Conservation (phyloP, 2,888 invertebrate species). For the Idaea aversata region DNA sequence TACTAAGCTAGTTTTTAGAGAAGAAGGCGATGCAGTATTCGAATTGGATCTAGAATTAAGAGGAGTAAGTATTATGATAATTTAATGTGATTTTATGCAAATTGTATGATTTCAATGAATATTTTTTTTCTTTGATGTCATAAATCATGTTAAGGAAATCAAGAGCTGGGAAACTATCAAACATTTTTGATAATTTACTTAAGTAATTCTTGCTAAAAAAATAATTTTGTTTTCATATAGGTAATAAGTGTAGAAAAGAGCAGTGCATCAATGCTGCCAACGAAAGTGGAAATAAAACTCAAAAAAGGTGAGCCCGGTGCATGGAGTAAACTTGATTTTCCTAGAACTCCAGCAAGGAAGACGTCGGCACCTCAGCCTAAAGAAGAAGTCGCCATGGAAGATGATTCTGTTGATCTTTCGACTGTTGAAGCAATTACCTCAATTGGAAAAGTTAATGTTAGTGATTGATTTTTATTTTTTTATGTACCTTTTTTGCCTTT, state of each 20-base stretch:
- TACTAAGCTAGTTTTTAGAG: slow-evolving; percentile 88
- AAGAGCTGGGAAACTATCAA: no score
- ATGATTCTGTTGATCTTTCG: slow-evolving; percentile 87
- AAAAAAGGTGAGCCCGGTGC: slow-evolving; percentile 91
- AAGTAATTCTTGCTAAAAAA: neutral
- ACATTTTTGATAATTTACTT: no score
- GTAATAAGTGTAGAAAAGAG: slow-evolving; percentile 87
- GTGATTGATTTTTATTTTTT: slow-evolving; percentile 40
- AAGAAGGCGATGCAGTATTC: slow-evolving; percentile 85
- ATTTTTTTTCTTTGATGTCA: no score
- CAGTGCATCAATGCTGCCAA: slow-evolving; percentile 88
- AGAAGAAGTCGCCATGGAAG: slow-evolving; percentile 45
- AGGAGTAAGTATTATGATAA: slow-evolving; percentile 82
- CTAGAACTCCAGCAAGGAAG: slow-evolving; percentile 55
- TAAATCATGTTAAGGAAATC: no score
- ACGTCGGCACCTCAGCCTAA: slow-evolving; percentile 37
- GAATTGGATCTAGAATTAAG: slow-evolving; percentile 88
- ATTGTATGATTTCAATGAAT: no score
- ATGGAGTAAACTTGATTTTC: slow-evolving; percentile 89
- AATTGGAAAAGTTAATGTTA: slow-evolving; percentile 67
- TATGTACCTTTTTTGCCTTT: slow-evolving; percentile 12
- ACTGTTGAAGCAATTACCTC: slow-evolving; percentile 81
- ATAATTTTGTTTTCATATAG: slow-evolving; percentile 67
- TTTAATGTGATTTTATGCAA: neutral
- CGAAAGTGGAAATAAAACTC: slow-evolving; percentile 96